These are phyloP conservation scores for Rhodinocichla rosea DNA, from an alignment of 2,113 vertebrate genomes.

Conservation along the genomic window DNA sequence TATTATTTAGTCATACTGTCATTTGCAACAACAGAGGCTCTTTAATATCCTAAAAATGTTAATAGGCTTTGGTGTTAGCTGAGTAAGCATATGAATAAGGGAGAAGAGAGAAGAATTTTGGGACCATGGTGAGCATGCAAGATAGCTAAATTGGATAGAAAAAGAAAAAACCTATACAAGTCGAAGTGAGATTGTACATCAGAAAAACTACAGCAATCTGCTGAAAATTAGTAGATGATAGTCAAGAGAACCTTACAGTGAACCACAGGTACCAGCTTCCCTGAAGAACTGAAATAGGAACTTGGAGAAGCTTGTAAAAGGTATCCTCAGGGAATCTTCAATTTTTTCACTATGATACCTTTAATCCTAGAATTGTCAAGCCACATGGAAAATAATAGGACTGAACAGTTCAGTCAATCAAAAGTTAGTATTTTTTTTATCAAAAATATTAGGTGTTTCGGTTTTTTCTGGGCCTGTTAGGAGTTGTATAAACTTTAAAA, in stretches of 20 bases:
- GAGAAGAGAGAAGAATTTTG: conserved; percentile 31
- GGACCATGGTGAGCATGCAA: not conserved
- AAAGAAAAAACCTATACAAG: not conserved
- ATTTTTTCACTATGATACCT: conserved; percentile 65
- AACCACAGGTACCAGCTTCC: conserved; percentile 57
- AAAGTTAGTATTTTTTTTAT: conserved; percentile 66
- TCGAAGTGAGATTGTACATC: conserved; percentile 57
- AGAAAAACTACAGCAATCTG: conserved; percentile 60
- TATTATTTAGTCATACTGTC: conserved; percentile 38
- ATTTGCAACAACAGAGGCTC: conserved; percentile 2
- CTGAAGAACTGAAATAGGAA: conserved; percentile 65
- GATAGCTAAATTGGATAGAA: conserved; percentile 44
- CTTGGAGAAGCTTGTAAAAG: conserved; percentile 66
- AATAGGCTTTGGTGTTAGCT: not conserved
- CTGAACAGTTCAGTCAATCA: conserved; percentile 51
- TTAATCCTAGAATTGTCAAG: conserved; percentile 74
- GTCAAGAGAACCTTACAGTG: conserved; percentile 59
- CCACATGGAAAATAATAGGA: conserved; percentile 73
- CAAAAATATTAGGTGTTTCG: conserved; percentile 63
- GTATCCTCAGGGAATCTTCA: conserved; percentile 68
- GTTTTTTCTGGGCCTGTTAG: conserved; percentile 43
- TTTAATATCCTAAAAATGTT: conserved; percentile 29
- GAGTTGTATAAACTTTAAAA: conserved; percentile 49
- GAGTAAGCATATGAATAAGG: not conserved
- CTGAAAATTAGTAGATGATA: conserved; percentile 67